Evolutionary conservation across 2,797 vertebrate genomes (phyloP), one percentile per base, ranked within the genome.

Genomic region (Parauchenoglanis punctatus): DNA sequence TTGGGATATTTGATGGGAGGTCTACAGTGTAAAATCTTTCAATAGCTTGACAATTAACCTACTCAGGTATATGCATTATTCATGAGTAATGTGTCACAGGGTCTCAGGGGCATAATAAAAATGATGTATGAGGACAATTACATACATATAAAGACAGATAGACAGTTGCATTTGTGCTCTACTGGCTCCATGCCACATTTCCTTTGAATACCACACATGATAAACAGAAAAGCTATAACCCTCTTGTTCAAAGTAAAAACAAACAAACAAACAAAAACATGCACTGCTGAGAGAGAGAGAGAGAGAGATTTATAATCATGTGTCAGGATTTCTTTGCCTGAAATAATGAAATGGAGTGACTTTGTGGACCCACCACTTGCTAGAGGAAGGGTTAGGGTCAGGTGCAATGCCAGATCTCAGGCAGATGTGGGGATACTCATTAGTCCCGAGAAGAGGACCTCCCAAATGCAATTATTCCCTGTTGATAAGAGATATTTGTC

Each of bases 31-130:
- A 5, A 67, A 17, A 82, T 77, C 20, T 44, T 81, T 44, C 35
- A 44, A 49, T 28, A 81, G 20, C 23, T 11, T 61, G 56, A 44
- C 20, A 40, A 61, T 25, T 0, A 13, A 83, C 28, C 81, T 63
- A 49, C 17, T 83, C 44, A 49, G 61, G 25, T 49, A n/a, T 18
- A 20, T 46, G 61, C 61, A 65, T 82, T 82, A 28, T 82, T 11
- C 61, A 82, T 65, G 25, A 49, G 40, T 49, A 67, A 83, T 83
- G 44, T 25, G 67, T 67, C 61, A 83, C 25, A 59, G 13, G 54
- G 40, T 65, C 25, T 83, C 23, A 65, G 25, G 23, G 20, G 20
- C 2, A 59, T 40, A 40, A 81, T 40, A 59, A 3, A 11, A 81
- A 81, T 59, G 10, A 10, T 23, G 56, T 44, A 59, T 58, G 54